Percentiles rank a stretch among this genome's conserved stretches.
These are phyloP conservation scores for Neopipo cinnamomea DNA, from an alignment of 2,113 vertebrate genomes.

Conservation along the genomic window DNA sequence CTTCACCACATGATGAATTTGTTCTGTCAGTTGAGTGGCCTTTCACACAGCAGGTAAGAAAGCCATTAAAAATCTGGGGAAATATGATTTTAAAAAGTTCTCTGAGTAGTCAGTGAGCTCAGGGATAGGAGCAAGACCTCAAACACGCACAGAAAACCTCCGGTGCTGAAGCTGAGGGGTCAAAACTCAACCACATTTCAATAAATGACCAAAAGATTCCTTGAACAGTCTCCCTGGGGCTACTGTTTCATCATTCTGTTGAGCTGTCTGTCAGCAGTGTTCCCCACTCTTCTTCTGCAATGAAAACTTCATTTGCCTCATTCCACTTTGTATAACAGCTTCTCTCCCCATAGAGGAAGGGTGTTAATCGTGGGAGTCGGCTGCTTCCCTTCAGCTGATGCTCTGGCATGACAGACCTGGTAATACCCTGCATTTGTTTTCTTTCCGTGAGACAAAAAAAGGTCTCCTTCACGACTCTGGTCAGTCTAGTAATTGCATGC, in stretches of 20 bases:
- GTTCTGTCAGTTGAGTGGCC: background rate
- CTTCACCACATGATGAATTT: background rate
- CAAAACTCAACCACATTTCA: slow-evolving; percentile 19
- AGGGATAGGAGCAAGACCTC: background rate
- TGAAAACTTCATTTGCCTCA: background rate
- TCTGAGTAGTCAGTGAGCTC: background rate
- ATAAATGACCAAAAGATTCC: slow-evolving; percentile 1
- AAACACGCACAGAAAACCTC: background rate
- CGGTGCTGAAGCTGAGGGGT: background rate
- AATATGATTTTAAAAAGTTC: background rate
- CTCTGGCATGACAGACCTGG: background rate
- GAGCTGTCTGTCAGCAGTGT: background rate
- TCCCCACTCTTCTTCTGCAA: background rate
- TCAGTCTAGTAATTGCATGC: background rate
- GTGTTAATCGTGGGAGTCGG: background rate
- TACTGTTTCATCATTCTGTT: background rate
- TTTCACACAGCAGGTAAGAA: background rate
- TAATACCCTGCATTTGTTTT: background rate
- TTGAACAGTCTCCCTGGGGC: background rate
- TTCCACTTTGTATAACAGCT: background rate
- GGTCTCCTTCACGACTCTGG: background rate
- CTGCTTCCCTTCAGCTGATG: background rate
- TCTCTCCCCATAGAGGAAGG: background rate
- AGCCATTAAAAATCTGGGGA: background rate
- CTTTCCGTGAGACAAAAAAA: background rate